These are phyloP conservation scores for Cheumatopsyche charites DNA, from an alignment of 1,140 invertebrate species.

Conservation along the genomic window DNA sequence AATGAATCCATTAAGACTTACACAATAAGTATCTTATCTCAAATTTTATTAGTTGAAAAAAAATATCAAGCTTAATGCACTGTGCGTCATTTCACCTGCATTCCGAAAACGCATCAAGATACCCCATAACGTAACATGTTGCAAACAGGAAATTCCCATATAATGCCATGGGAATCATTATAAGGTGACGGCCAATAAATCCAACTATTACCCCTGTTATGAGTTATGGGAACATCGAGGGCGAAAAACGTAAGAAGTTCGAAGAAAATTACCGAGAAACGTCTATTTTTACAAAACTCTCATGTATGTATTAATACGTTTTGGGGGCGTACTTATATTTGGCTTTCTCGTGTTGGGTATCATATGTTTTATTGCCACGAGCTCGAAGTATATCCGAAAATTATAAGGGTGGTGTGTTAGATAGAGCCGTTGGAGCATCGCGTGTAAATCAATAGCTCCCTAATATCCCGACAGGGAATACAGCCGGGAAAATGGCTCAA, in stretches of 20 bases:
- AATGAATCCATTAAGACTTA: too few relatives aligned
- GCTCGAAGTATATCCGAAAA: neutral
- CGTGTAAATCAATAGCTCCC: slow-evolving; percentile 43
- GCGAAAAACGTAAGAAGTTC: neutral
- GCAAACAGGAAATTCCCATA: too few relatives aligned
- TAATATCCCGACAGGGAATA: slow-evolving; percentile 47
- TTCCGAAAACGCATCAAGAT: too few relatives aligned
- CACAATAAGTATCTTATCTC: too few relatives aligned
- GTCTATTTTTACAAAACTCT: too few relatives aligned
- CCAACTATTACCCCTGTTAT: neutral
- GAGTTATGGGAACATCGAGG: slow-evolving; percentile 14
- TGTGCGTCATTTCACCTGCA: neutral
- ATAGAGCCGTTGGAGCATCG: slow-evolving; percentile 7
- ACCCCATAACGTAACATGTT: too few relatives aligned
- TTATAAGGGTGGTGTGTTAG: slow-evolving; percentile 7
- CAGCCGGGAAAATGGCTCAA: slow-evolving; percentile 46
- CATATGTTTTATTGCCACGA: slow-evolving; percentile 8
- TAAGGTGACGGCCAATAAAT: slow-evolving; percentile 6
- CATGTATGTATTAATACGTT: slow-evolving; percentile 41
- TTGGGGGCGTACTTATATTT: slow-evolving; percentile 2
- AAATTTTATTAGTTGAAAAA: too few relatives aligned
- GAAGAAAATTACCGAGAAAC: too few relatives aligned
- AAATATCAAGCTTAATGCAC: too few relatives aligned
- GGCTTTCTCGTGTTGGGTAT: neutral
- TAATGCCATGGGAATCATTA: slow-evolving; percentile 12